phyloP scores from a whole-genome alignment of 2,888 invertebrate genomes.

The Polyploca ridens region DNA sequence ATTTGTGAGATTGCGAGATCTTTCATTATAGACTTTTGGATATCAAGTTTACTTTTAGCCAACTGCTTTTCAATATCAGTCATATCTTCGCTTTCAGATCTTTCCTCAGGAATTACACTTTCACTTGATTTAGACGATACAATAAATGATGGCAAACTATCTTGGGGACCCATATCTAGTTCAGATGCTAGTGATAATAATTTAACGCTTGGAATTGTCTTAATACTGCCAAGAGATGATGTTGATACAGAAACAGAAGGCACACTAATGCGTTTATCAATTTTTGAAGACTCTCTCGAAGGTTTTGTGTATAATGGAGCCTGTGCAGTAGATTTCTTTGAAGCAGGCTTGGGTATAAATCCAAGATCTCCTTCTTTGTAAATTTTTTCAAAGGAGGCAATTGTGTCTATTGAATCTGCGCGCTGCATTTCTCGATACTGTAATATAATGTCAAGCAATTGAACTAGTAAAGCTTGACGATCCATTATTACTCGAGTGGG shows the following conservation, averaged over 20 bases:
- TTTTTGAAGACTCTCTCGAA: conserved; percentile 42
- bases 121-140: conserved; percentile 61
- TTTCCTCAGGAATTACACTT: conserved; percentile 35
- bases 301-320: conserved; percentile 28
- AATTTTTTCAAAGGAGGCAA: conserved; percentile 79
- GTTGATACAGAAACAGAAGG: conserved; percentile 38
- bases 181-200: conserved; percentile 54
- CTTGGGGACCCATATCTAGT: conserved; percentile 45
- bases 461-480: conserved; percentile 79
- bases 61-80: conserved; percentile 58
- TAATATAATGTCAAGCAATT: conserved; percentile 81
- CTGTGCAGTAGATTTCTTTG: conserved; percentile 49
- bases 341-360: conserved; percentile 82
- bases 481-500: conserved; percentile 73
- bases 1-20: conserved; percentile 65
- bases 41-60: conserved; percentile 64
- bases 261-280: conserved; percentile 36
- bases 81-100: conserved; percentile 42
- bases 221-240: conserved; percentile 59
- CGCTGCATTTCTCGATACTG: conserved; percentile 70
- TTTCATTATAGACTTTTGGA: conserved; percentile 72
- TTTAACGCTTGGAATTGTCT: conserved; percentile 69
- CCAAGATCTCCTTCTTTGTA: conserved; percentile 88
- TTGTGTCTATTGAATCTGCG: conserved; percentile 69
- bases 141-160: conserved; percentile 67